Evolutionary conservation across 2,113 vertebrate species (phyloP).

Genomic region (Psittacara wagleri): DNA sequence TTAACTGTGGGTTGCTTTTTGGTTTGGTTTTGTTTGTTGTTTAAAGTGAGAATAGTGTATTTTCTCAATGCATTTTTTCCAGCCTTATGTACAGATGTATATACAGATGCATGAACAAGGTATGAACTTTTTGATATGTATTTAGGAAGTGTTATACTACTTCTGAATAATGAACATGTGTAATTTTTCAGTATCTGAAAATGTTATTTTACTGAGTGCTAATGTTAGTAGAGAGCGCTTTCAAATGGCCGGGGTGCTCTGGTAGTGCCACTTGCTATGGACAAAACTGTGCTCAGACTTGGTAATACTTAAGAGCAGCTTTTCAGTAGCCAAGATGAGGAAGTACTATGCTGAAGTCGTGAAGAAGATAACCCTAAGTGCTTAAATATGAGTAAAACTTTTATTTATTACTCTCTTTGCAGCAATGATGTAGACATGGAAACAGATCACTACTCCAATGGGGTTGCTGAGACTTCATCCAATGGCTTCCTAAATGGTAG

Average conservation of each 20-base stretch:
- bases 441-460: constrained; percentile 97
- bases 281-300: background rate
- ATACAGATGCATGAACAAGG: background rate
- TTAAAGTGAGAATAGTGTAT: background rate
- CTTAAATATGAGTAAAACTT: constrained; percentile 25
- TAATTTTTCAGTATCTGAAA: background rate
- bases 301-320: background rate
- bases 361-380: background rate
- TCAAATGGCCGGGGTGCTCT: background rate
- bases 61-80: background rate
- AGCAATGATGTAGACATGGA: constrained; percentile 98
- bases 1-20: background rate
- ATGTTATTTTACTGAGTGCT: background rate
- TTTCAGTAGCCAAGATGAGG: background rate
- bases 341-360: background rate
- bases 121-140: background rate
- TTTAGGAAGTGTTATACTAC: background rate
- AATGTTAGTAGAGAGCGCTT: background rate
- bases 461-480: constrained; percentile 92
- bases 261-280: background rate
- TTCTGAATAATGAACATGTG: background rate
- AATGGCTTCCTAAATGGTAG: constrained; percentile 98
- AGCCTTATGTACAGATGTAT: background rate
- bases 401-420: constrained; percentile 63
- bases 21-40: background rate